Evolutionary conservation across 2,888 invertebrate species (phyloP).

Genomic region (Protula sp.): DNA sequence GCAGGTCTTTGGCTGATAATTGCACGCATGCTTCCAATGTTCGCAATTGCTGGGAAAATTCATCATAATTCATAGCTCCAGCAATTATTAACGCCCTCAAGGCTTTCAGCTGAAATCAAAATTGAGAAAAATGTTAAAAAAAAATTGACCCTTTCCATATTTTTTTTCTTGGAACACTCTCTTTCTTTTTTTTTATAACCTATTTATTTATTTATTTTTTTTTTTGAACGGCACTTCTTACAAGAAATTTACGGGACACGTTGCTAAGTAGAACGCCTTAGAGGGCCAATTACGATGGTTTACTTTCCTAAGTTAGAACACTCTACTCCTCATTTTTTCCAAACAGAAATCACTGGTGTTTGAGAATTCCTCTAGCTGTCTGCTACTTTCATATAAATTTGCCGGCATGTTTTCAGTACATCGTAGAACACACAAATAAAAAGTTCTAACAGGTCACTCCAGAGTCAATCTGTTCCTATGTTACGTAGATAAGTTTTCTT

Average conservation of each 20-base stretch:
- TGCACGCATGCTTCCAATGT: constrained; percentile 59
- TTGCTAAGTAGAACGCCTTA: too few species aligned
- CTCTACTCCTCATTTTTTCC: too few species aligned
- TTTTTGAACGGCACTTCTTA: background rate
- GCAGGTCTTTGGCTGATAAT: constrained; percentile 44
- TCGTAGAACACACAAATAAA: too few species aligned
- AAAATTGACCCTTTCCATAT: background rate
- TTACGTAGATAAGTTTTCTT: too few species aligned
- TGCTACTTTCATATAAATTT: too few species aligned
- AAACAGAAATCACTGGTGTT: too few species aligned
- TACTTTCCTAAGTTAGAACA: too few species aligned
- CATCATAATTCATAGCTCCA: constrained; percentile 70
- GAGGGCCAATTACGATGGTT: too few species aligned
- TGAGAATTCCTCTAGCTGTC: too few species aligned
- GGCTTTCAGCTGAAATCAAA: constrained; percentile 69
- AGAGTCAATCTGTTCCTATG: too few species aligned
- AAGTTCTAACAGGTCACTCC: too few species aligned
- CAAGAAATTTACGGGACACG: background rate
- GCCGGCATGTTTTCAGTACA: too few species aligned
- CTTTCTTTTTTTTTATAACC: background rate
- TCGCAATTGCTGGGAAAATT: constrained; percentile 71
- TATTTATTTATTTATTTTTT: background rate
- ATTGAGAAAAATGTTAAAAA: background rate
- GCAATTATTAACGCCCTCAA: constrained; percentile 76
- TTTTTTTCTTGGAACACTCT: background rate